Evolutionary conservation across 1,140 invertebrate genomes (phyloP).

Genomic region (Anastrepha obliqua): DNA sequence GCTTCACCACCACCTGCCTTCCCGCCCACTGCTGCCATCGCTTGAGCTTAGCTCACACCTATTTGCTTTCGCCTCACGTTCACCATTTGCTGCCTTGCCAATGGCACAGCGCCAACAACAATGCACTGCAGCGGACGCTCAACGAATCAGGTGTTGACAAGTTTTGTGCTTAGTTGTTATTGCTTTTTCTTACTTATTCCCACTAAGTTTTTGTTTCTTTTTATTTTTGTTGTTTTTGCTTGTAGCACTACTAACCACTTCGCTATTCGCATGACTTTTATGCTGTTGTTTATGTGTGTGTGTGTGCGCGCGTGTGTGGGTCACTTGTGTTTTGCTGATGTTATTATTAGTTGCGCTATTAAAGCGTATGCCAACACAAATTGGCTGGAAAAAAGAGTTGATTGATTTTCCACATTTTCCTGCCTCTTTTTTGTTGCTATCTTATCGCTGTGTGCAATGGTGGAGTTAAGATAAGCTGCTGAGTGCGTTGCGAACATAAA

Average conservation of each 20-base stretch:
- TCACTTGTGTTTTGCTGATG: neutral
- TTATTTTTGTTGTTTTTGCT: neutral
- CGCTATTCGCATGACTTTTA: neutral
- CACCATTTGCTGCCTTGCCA: slow-evolving; percentile 38
- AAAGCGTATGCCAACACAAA: slow-evolving; percentile 24
- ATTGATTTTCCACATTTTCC: slow-evolving; percentile 8
- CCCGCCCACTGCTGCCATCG: neutral
- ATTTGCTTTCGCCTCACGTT: slow-evolving; percentile 44
- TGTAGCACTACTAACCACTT: neutral
- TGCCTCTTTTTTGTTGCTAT: neutral
- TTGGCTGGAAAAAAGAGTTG: slow-evolving; percentile 19
- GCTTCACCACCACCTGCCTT: neutral
- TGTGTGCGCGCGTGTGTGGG: neutral
- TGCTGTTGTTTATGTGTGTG: neutral
- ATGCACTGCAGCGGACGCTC: neutral
- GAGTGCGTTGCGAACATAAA: neutral
- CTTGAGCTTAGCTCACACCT: neutral
- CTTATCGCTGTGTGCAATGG: slow-evolving; percentile 19
- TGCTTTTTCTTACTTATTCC: neutral
- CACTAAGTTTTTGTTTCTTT: neutral
- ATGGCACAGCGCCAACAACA: slow-evolving; percentile 30
- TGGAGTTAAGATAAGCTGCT: neutral
- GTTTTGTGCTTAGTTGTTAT: slow-evolving; percentile 17
- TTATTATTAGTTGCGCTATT: slow-evolving; percentile 35
- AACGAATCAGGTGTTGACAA: slow-evolving; percentile 51